Percentiles rank a stretch among this genome's conserved stretches.
Evolutionary conservation across 2,113 vertebrate genomes (phyloP).

Genomic region (Trematocara marginatum): DNA sequence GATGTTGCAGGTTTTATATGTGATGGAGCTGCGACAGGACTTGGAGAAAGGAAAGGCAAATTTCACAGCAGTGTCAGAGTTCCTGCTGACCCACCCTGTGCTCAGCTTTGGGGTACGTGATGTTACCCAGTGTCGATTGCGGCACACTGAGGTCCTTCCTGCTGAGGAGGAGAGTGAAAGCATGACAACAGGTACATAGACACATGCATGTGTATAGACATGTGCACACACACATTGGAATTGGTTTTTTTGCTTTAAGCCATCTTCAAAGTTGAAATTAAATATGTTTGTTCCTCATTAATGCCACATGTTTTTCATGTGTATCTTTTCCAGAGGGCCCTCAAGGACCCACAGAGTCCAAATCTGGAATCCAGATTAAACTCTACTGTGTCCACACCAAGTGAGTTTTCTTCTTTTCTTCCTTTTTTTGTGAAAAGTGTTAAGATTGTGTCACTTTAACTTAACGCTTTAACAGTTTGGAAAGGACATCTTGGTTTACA

Average conservation of each 20-base stretch:
- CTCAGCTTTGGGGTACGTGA: conserved; percentile 94
- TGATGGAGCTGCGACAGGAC: conserved; percentile 95
- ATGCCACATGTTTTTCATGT: background rate
- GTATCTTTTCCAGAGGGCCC: conserved; percentile 76
- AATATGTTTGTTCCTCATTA: background rate
- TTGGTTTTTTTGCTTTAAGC: background rate
- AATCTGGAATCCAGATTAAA: conserved; percentile 91
- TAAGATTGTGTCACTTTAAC: background rate
- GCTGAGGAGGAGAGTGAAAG: conserved; percentile 90
- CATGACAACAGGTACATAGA: conserved; percentile 76
- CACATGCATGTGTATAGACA: background rate
- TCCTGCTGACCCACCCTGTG: conserved; percentile 95
- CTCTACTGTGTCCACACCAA: conserved; percentile 98
- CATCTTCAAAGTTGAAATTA: background rate
- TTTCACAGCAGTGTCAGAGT: conserved; percentile 96
- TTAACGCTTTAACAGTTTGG: background rate
- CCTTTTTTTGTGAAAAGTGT: background rate
- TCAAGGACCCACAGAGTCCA: conserved; percentile 83
- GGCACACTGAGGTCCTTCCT: conserved; percentile 90
- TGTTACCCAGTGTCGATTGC: conserved; percentile 80
- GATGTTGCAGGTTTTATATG: conserved; percentile 85
- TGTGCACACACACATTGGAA: background rate
- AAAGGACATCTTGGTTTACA: background rate
- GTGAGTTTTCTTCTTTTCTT: conserved; percentile 70
- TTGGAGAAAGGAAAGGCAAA: conserved; percentile 88